Evolutionary conservation across 2,113 vertebrate genomes (phyloP).

Genomic region (Stomatorhinus ivindoensis): DNA sequence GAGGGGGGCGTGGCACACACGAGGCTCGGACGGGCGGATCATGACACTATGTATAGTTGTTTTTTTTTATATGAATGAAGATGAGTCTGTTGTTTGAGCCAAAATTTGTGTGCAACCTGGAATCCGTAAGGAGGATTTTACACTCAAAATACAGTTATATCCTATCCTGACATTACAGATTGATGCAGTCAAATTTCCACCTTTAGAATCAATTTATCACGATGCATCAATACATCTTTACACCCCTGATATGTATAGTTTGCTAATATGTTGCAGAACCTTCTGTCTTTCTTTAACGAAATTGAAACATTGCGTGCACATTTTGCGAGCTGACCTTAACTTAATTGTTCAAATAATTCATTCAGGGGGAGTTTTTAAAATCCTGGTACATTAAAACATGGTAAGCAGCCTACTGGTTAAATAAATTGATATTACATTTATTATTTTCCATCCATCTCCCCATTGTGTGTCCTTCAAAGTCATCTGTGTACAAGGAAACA

Average conservation of each 20-base stretch:
- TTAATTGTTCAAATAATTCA: neutral
- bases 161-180: neutral
- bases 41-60: neutral
- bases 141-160: neutral
- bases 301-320: neutral
- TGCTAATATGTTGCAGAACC: neutral
- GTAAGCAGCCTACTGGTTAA: neutral
- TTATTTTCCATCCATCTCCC: neutral
- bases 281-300: neutral
- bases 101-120: neutral
- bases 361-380: neutral
- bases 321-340: neutral
- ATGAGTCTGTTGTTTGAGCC: no score
- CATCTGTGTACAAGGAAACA: neutral
- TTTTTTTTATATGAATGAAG: neutral
- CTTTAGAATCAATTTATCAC: neutral
- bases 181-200: neutral
- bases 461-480: neutral
- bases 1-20: no score
- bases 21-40: no score
- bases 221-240: neutral
- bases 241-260: neutral
- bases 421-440: neutral
- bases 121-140: neutral
- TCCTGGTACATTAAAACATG: neutral